Conservation (phyloP, 2,888 invertebrate species). For the Empis livida region DNA sequence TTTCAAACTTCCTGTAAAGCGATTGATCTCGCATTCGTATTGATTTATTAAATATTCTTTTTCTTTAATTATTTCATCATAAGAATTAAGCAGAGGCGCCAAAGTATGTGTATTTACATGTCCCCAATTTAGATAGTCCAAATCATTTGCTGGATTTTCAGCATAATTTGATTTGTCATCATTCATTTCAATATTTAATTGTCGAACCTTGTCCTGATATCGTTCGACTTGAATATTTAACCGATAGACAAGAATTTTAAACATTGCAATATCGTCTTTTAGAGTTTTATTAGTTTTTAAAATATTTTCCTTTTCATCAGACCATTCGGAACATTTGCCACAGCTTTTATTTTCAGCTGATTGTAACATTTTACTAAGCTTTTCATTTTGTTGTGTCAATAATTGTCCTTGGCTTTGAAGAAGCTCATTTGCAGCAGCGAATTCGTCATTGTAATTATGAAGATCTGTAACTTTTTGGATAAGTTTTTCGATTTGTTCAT, state of each 20-base stretch:
- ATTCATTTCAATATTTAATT: conserved; percentile 11
- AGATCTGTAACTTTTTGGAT: conserved; percentile 47
- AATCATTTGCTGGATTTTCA: conserved; percentile 11
- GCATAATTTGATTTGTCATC: conserved; percentile 14
- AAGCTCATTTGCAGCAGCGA: conserved; percentile 47
- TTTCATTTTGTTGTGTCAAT: conserved; percentile 42
- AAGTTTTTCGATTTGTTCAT: conserved; percentile 45
- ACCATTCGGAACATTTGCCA: conserved; percentile 22
- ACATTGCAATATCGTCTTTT: conserved; percentile 53
- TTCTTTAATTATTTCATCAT: conserved; percentile 63
- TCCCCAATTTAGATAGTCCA: conserved; percentile 13
- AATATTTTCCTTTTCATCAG: conserved; percentile 14
- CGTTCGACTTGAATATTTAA: conserved; percentile 63
- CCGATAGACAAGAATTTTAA: conserved; percentile 66
- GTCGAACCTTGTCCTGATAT: conserved; percentile 58
- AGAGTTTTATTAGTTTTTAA: conserved; percentile 44
- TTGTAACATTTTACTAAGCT: conserved; percentile 36
- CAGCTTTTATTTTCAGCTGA: conserved; percentile 33
- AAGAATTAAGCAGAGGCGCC: conserved; percentile 61
- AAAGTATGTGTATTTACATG: conserved; percentile 26
- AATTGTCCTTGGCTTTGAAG: conserved; percentile 40
- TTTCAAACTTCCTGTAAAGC: conserved; percentile 58
- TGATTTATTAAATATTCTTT: conserved; percentile 58
- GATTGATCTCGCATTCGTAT: conserved; percentile 57
- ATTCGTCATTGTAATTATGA: conserved; percentile 46